Conservation (phyloP, 2,888 invertebrate species). For the Brachyopa scutellaris region DNA sequence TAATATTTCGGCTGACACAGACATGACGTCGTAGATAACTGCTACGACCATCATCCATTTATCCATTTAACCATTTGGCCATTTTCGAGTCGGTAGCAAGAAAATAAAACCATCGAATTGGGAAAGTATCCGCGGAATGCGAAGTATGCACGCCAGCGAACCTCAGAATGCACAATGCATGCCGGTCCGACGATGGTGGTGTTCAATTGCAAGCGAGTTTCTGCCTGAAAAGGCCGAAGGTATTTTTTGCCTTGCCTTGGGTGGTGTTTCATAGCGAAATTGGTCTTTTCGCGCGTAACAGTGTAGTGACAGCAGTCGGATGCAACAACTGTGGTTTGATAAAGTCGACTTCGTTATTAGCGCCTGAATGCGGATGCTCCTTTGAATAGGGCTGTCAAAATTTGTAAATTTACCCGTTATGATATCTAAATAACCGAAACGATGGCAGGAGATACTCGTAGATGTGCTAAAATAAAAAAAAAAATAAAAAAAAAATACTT, state of each 20-base stretch:
- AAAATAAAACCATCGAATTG: slow-evolving; percentile 47
- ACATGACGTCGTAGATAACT: slow-evolving; percentile 65
- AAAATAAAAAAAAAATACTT: slow-evolving; percentile 56
- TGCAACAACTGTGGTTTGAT: slow-evolving; percentile 44
- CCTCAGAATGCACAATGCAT: slow-evolving; percentile 69
- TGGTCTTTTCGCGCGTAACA: slow-evolving; percentile 13
- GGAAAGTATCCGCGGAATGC: slow-evolving; percentile 65
- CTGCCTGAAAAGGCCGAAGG: slow-evolving; percentile 65
- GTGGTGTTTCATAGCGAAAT: slow-evolving; percentile 31
- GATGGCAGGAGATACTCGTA: too few relatives aligned
- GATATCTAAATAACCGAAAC: slow-evolving; percentile 24
- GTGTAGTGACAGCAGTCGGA: slow-evolving; percentile 34
- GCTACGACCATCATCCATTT: slow-evolving; percentile 49
- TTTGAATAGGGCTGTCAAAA: slow-evolving; percentile 1
- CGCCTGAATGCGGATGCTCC: slow-evolving; percentile 50
- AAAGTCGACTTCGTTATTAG: slow-evolving; percentile 42
- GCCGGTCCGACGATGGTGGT: slow-evolving; percentile 36
- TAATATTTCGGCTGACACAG: slow-evolving; percentile 64
- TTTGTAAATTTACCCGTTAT: background rate
- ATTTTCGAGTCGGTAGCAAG: slow-evolving; percentile 21
- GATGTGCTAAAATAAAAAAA: slow-evolving; percentile 32
- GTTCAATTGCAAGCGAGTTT: slow-evolving; percentile 63
- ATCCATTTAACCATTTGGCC: background rate
- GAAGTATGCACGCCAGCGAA: slow-evolving; percentile 60
- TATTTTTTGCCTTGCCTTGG: slow-evolving; percentile 53